Evolutionary conservation across 2,113 vertebrate species (phyloP), one percentile per base, ranked within the genome.

Genomic region (Delphinapterus leucas): DNA sequence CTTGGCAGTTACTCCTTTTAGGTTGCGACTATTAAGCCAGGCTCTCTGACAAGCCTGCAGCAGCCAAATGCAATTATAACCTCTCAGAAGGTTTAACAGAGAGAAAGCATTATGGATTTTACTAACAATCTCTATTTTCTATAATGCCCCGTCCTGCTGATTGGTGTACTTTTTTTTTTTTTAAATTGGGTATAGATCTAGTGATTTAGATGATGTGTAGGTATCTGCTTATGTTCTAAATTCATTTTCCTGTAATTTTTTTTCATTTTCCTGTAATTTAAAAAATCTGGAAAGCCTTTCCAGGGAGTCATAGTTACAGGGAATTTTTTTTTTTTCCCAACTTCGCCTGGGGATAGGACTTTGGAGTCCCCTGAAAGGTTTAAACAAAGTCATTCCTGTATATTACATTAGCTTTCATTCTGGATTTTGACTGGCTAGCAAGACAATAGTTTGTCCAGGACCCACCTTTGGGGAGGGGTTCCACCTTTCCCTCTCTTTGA

Each of bases 371-470:
- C 18, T 10, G 79, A 25, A 95, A 36, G 70, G 68, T 18, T 93
- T 28, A n/a, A 93, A 93, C 65, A 83, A 82, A 90, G 86, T 97
- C 41, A 2, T 93, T 41, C 6, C 33, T 28, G 2, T 44, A 63
- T 96, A 95, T 95, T 93, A 93, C 79, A 21, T 55, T 71, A 61
- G 93, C 95, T 92, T 93, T 61, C 36, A 11, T 88, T 93, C 58
- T 82, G 89, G n/a, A 38, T 33, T 60, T 49, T 92, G 73, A 89
- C 85, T 60, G 63, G 31, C 87, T 21, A 49, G 58, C 26, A 49
- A 95, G 95, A 96, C 97, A 97, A 96, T 98, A 87, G 97, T 95
- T 95, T 92, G 73, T 80, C 47, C 49, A 70, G 77, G 33, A 68
- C 60, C 74, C 89, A 96, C 87, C 95, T 96, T 97, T 67, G 61